A percentile compares a stretch with the other conserved stretches of the same genome.
These are phyloP conservation scores for Tetrapedia diversipes DNA, from an alignment of 2,888 invertebrate species.

Conservation along the genomic window DNA sequence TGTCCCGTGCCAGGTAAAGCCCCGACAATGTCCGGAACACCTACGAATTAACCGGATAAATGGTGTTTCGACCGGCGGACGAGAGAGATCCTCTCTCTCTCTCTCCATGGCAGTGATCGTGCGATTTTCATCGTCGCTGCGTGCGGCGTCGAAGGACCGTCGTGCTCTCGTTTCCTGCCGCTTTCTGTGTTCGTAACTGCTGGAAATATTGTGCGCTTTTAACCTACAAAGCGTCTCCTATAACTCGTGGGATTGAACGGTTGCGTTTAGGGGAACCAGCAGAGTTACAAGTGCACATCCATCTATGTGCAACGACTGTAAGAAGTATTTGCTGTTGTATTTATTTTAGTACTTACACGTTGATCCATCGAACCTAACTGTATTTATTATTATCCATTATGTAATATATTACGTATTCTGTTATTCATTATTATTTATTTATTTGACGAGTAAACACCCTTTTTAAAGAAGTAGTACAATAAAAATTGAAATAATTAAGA, in stretches of 20 bases:
- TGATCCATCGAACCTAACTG: no score
- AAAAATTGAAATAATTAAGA: no score
- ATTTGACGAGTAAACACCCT: no score
- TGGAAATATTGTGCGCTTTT: no score
- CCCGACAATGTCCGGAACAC: slow-evolving; percentile 69
- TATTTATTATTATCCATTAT: no score
- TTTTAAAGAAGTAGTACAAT: no score
- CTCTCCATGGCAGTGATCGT: slow-evolving; percentile 45
- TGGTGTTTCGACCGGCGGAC: slow-evolving; percentile 41
- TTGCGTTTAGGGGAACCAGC: not conserved
- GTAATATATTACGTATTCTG: no score
- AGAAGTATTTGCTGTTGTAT: no score
- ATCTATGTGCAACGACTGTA: no score
- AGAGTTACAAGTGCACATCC: no score
- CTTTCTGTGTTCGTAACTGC: not conserved
- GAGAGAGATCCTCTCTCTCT: slow-evolving; percentile 33
- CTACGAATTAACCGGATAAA: slow-evolving; percentile 71
- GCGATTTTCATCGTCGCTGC: slow-evolving; percentile 43
- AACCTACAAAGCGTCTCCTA: not conserved
- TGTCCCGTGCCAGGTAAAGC: slow-evolving; percentile 67
- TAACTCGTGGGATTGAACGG: not conserved
- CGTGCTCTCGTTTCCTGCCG: not conserved
- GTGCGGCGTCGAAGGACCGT: not conserved
- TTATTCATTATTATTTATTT: no score
- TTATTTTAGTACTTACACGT: no score